Evolutionary conservation across 2,113 vertebrate genomes (phyloP).

Genomic region (Atrichornis clamosus): DNA sequence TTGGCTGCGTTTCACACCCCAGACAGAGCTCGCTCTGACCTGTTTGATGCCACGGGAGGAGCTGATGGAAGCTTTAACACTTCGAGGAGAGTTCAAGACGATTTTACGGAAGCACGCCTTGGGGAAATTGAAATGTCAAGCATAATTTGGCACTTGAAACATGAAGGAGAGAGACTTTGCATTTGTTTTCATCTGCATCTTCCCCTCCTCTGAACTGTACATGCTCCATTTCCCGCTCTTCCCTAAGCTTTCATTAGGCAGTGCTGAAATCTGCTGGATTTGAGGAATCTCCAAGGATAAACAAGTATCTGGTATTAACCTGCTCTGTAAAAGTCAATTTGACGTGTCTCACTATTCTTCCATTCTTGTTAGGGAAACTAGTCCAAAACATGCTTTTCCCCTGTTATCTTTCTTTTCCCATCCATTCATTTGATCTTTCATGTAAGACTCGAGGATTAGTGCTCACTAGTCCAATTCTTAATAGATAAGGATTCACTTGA

Average conservation of each 20-base stretch:
- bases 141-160: conserved; percentile 75
- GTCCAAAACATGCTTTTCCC: conserved; percentile 8
- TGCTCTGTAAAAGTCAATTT: conserved; percentile 42
- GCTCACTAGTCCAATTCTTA: neutral
- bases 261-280: conserved; percentile 31
- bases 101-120: conserved; percentile 65
- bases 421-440: neutral
- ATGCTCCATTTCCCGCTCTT: conserved; percentile 14
- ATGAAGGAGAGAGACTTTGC: conserved; percentile 59
- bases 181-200: conserved; percentile 65
- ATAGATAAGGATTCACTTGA: neutral
- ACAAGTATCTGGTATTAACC: conserved; percentile 37
- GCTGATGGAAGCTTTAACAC: conserved; percentile 52
- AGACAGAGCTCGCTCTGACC: neutral
- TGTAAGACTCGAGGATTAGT: neutral
- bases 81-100: conserved; percentile 67
- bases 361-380: neutral
- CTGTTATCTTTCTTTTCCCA: neutral
- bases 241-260: conserved; percentile 35
- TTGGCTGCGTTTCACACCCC: neutral
- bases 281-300: conserved; percentile 55
- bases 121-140: conserved; percentile 78
- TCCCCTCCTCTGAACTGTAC: conserved; percentile 26
- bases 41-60: conserved; percentile 32
- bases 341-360: conserved; percentile 8